These are phyloP conservation scores for Pterois miles DNA, from an alignment of 2,797 vertebrate genomes.

Conservation along the genomic window DNA sequence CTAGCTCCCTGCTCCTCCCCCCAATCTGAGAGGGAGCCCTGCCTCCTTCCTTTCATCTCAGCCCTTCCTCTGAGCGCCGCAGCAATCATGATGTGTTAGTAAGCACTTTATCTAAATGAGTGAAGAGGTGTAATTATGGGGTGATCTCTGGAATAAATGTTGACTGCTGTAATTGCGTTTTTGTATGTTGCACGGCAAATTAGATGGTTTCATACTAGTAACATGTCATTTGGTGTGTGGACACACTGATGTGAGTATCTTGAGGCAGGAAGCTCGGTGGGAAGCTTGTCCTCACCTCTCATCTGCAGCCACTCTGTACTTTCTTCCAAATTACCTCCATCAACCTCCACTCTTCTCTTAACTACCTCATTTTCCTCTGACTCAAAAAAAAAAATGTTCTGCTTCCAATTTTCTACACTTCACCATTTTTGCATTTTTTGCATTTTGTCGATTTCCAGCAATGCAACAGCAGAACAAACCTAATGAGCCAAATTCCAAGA, in stretches of 20 bases:
- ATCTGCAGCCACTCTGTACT: neutral
- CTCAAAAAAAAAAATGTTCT: neutral
- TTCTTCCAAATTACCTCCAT: neutral
- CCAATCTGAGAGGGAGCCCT: constrained; percentile 13
- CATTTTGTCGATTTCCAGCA: neutral
- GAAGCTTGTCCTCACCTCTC: neutral
- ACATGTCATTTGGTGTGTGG: constrained; percentile 7
- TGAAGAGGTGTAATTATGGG: constrained; percentile 62
- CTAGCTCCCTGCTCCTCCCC: neutral
- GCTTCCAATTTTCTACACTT: neutral
- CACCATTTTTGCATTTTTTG: neutral
- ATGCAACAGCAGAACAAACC: neutral
- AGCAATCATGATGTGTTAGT: constrained; percentile 62
- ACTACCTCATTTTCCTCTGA: neutral
- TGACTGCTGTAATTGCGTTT: constrained; percentile 46
- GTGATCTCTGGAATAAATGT: constrained; percentile 50
- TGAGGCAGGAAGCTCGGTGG: neutral
- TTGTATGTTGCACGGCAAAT: constrained; percentile 48
- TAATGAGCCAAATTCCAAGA: neutral
- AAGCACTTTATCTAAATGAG: constrained; percentile 67
- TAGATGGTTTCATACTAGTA: constrained; percentile 15
- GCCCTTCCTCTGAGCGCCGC: constrained; percentile 25
- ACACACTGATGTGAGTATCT: neutral
- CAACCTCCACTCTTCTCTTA: neutral
- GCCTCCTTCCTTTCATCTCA: constrained; percentile 59